phyloP scores from a whole-genome alignment of 2,113 vertebrate species.

The Otocyon megalotis region DNA sequence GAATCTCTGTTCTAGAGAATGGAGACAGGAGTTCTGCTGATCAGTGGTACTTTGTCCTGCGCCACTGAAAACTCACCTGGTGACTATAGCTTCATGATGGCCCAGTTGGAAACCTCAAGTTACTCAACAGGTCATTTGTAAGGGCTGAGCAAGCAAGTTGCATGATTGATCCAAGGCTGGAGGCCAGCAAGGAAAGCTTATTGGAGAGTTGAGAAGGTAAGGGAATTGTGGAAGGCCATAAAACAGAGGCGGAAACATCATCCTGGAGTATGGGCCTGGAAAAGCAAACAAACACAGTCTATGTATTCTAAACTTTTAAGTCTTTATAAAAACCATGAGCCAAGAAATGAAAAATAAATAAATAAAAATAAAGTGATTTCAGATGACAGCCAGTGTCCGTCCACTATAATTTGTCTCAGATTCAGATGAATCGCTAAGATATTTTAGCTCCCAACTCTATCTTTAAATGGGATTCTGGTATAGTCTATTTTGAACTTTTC shows the following conservation, averaged over 20 bases:
- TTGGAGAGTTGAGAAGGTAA: background rate
- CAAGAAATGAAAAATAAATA: background rate
- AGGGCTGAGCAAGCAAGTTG: background rate
- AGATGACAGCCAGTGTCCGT: background rate
- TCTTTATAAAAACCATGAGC: slow-evolving; percentile 4
- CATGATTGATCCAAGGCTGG: background rate
- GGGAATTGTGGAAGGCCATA: background rate
- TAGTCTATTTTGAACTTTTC: slow-evolving; percentile 12
- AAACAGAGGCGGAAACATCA: background rate
- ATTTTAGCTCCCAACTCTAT: background rate
- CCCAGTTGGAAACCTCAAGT: background rate
- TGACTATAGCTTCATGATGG: background rate
- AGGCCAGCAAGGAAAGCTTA: background rate
- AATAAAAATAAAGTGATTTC: background rate
- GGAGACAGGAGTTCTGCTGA: background rate
- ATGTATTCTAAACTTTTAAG: background rate
- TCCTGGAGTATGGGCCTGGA: background rate
- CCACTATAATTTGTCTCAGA: background rate
- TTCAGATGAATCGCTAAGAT: background rate
- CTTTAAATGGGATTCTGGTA: slow-evolving; percentile 1
- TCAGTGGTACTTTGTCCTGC: background rate
- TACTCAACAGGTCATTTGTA: background rate
- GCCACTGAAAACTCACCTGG: background rate
- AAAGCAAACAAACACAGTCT: background rate
- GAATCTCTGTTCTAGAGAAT: background rate